A percentile compares a stretch with the other conserved stretches of the same genome.
Conservation (phyloP, 1,140 invertebrate species). For the Drosophila pruinosa region DNA sequence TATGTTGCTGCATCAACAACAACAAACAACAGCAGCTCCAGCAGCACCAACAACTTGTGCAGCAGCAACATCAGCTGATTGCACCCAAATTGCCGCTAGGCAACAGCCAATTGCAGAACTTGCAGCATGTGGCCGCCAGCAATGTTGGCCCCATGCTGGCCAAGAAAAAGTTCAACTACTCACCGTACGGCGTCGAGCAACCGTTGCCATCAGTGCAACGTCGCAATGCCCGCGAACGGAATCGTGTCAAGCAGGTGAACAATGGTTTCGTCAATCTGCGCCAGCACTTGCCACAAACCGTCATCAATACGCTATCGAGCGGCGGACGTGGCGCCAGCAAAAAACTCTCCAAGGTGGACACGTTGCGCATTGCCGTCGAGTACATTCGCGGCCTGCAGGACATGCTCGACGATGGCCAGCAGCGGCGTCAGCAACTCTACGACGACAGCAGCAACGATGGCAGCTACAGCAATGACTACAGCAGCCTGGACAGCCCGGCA, state of each 20-base stretch:
- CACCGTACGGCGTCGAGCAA: slow-evolving; percentile 83
- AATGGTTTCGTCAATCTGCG: slow-evolving; percentile 95
- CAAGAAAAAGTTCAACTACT: slow-evolving; percentile 89
- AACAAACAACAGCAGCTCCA: slow-evolving; percentile 45
- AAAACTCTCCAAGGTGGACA: slow-evolving; percentile 98
- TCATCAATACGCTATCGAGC: slow-evolving; percentile 87
- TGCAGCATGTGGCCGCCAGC: slow-evolving; percentile 59
- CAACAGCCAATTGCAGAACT: slow-evolving; percentile 75
- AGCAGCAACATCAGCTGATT: slow-evolving; percentile 74
- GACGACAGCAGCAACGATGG: slow-evolving; percentile 77
- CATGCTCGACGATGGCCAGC: slow-evolving; percentile 87
- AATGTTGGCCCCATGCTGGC: slow-evolving; percentile 72
- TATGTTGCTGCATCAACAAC: slow-evolving; percentile 59
- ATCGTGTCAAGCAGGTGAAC: slow-evolving; percentile 98
- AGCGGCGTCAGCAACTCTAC: neutral
- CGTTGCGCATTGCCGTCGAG: slow-evolving; percentile 95
- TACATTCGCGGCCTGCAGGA: slow-evolving; percentile 95
- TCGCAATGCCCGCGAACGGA: slow-evolving; percentile 95
- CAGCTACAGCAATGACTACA: slow-evolving; percentile 49
- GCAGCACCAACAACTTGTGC: slow-evolving; percentile 44
- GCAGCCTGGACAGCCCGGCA: slow-evolving; percentile 83
- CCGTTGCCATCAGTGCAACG: slow-evolving; percentile 94
- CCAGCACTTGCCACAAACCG: slow-evolving; percentile 92
- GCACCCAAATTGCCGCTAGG: slow-evolving; percentile 72
- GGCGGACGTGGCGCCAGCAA: slow-evolving; percentile 89